Conservation (phyloP, 2,888 invertebrate species). For the Athetis lepigone region DNA sequence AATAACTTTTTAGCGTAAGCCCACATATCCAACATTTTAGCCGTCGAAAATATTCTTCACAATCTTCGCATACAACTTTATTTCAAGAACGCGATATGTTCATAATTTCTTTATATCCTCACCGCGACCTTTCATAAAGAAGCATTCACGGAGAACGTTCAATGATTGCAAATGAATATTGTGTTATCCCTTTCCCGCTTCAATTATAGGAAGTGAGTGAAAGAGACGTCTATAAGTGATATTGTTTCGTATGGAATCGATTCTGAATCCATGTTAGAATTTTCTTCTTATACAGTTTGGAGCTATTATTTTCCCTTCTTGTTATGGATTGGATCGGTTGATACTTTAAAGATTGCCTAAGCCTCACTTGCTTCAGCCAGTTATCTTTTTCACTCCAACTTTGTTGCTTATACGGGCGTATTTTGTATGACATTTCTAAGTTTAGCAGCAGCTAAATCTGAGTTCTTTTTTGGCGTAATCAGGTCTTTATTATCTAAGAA, state of each 20-base stretch:
- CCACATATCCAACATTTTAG: constrained; percentile 22
- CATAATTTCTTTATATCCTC: constrained; percentile 45
- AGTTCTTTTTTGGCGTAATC: too few species aligned
- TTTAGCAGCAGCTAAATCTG: too few species aligned
- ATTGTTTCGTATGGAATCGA: constrained; percentile 43
- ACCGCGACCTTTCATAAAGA: constrained; percentile 40
- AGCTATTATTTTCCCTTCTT: background rate
- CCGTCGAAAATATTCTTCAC: constrained; percentile 31
- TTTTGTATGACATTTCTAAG: too few species aligned
- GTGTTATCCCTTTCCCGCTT: constrained; percentile 27
- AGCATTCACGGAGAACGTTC: constrained; percentile 41
- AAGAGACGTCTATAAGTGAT: constrained; percentile 35
- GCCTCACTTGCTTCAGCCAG: background rate
- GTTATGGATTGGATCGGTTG: background rate
- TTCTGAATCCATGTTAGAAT: constrained; percentile 40
- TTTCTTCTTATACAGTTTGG: constrained; percentile 12
- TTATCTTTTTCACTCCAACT: too few species aligned
- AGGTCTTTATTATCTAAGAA: too few species aligned
- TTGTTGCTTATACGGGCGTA: too few species aligned
- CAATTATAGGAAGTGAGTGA: constrained; percentile 32
- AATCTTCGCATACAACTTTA: constrained; percentile 32
- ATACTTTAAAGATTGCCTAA: background rate
- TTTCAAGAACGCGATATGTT: constrained; percentile 40
- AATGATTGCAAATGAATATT: constrained; percentile 52
- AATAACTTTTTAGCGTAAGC: constrained; percentile 27